phyloP scores from a whole-genome alignment of 1,140 invertebrate genomes.

The Sarcophaga bullata region DNA sequence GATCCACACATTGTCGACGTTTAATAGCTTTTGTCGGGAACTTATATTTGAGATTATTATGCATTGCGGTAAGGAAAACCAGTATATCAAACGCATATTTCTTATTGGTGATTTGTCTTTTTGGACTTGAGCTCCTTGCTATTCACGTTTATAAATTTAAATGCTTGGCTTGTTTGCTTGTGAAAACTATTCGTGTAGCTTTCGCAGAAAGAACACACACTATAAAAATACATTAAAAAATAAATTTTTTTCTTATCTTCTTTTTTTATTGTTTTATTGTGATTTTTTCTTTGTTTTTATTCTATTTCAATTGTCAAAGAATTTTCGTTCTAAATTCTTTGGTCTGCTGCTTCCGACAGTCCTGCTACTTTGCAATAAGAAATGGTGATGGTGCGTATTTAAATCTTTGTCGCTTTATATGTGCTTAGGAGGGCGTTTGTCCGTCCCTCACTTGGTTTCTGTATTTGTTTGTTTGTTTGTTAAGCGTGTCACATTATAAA shows the following conservation, averaged over 20 bases:
- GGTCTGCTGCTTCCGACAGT: not conserved
- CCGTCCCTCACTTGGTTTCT: not conserved
- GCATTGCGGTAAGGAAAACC: too few species aligned
- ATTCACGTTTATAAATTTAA: too few species aligned
- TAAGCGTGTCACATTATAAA: slow-evolving; percentile 16
- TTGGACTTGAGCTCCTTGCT: too few species aligned
- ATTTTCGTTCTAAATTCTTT: not conserved
- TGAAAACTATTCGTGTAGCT: not conserved
- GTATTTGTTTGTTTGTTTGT: not conserved
- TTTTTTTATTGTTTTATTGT: not conserved
- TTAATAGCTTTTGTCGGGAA: too few species aligned
- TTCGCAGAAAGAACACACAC: slow-evolving; percentile 3
- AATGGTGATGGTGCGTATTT: slow-evolving; percentile 1
- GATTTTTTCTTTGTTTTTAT: not conserved
- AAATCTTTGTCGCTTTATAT: not conserved
- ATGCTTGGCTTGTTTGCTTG: too few species aligned
- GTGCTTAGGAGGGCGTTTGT: not conserved
- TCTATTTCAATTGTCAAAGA: not conserved
- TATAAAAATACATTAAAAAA: slow-evolving; percentile 30
- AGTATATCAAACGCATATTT: too few species aligned
- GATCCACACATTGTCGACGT: too few species aligned
- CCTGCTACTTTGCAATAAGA: not conserved
- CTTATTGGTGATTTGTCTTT: too few species aligned
- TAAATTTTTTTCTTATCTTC: slow-evolving; percentile 8
- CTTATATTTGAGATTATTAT: too few species aligned